Evolutionary conservation across 2,797 vertebrate genomes (phyloP).

Genomic region (Siniperca scherzeri): DNA sequence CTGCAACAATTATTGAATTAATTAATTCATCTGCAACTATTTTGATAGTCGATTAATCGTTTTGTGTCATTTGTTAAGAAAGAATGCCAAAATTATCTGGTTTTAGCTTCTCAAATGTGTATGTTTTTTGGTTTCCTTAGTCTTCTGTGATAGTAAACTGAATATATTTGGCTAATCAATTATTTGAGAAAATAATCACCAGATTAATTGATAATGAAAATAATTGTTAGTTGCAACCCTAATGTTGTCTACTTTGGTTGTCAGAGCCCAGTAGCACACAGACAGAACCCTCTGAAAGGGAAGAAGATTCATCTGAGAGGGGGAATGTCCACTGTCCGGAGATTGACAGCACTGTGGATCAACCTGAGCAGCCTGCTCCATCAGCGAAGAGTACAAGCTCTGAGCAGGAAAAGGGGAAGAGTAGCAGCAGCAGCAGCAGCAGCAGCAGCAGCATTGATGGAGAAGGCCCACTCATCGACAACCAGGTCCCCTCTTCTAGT

Average conservation of each 20-base stretch:
- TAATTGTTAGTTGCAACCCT: not conserved
- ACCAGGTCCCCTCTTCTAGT: conserved; percentile 76
- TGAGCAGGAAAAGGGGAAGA: conserved; percentile 78
- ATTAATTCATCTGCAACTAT: not conserved
- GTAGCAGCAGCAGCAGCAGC: conserved; percentile 64
- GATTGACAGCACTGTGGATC: conserved; percentile 82
- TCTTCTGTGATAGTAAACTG: not conserved
- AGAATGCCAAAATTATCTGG: not conserved
- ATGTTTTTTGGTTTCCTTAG: not conserved
- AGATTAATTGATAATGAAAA: not conserved
- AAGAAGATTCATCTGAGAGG: conserved; percentile 82
- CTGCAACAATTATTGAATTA: not conserved
- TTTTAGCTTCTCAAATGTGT: not conserved
- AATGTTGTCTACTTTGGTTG: conserved; percentile 21
- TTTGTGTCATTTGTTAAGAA: not conserved
- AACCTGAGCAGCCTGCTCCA: conserved; percentile 77
- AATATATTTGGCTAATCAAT: not conserved
- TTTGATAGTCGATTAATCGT: not conserved
- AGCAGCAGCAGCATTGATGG: conserved; percentile 75
- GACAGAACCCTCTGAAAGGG: conserved; percentile 77
- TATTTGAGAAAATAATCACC: rapidly evolving
- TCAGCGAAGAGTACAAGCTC: conserved; percentile 79
- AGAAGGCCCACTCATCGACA: conserved; percentile 79
- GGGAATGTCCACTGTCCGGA: conserved; percentile 79
- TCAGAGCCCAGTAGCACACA: conserved; percentile 88